These are phyloP conservation scores for Nothobranchius furzeri DNA, from an alignment of 2,113 vertebrate species.

Conservation along the genomic window DNA sequence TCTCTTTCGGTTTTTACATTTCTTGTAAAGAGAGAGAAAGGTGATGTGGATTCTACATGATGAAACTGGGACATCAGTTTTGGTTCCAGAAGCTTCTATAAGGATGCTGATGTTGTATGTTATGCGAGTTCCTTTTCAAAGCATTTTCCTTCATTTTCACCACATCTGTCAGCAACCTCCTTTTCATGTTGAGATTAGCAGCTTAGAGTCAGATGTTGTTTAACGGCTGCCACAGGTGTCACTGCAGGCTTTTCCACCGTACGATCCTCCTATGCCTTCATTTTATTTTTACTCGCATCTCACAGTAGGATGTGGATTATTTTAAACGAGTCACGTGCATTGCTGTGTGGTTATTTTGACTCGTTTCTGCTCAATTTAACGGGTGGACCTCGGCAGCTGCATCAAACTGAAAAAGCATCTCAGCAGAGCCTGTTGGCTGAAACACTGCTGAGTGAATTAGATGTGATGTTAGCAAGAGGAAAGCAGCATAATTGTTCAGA, in stretches of 20 bases:
- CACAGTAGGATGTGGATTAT: constrained; percentile 44
- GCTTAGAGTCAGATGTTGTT: constrained; percentile 37
- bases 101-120: background rate
- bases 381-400: too few relatives aligned
- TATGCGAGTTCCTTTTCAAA: constrained; percentile 17
- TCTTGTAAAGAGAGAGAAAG: too few relatives aligned
- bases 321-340: constrained; percentile 12
- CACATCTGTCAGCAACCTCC: constrained; percentile 17
- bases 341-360: too few relatives aligned
- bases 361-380: too few relatives aligned
- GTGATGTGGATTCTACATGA: background rate
- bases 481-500: constrained; percentile 14
- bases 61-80: constrained; percentile 15
- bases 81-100: background rate
- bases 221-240: constrained; percentile 44
- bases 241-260: constrained; percentile 35
- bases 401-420: constrained; percentile 8
- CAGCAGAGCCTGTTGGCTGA: constrained; percentile 6
- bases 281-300: constrained; percentile 6
- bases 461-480: background rate
- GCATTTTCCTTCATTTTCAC: constrained; percentile 26
- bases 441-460: constrained; percentile 12
- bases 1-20: too few relatives aligned
- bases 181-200: constrained; percentile 51
- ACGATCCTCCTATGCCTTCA: constrained; percentile 35